These are phyloP conservation scores for Salmo trutta DNA, from an alignment of 2,797 vertebrate genomes.

Conservation along the genomic window DNA sequence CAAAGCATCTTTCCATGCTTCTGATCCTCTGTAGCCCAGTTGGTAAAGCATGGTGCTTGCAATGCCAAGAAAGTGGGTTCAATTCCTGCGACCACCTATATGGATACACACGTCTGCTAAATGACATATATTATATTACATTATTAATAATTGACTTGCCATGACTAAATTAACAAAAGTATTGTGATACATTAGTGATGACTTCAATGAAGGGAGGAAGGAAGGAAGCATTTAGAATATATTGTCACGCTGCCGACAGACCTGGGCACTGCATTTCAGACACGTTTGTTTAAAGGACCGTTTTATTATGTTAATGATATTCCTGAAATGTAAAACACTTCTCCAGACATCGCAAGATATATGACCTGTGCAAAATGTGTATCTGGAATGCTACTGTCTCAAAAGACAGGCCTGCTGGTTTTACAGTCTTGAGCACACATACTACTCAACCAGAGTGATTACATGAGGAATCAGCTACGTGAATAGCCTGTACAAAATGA, in stretches of 20 bases:
- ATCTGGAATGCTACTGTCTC: neutral
- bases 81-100: too few species aligned
- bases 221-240: neutral
- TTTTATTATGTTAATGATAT: too few species aligned
- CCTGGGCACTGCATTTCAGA: neutral
- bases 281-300: too few species aligned
- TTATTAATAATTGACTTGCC: neutral
- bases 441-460: neutral
- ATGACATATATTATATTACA: too few species aligned
- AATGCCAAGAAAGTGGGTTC: too few species aligned
- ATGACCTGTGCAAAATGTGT: neutral
- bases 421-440: neutral
- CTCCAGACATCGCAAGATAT: too few species aligned
- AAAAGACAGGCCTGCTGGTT: neutral
- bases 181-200: neutral
- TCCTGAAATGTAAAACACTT: too few species aligned
- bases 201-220: neutral
- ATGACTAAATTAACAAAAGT: neutral
- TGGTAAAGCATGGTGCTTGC: too few species aligned
- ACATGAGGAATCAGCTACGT: neutral
- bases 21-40: too few species aligned
- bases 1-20: too few species aligned
- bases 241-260: neutral
- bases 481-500: neutral
- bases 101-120: too few species aligned